phyloP scores from a whole-genome alignment of 2,888 invertebrate genomes.

The Orthonychiurus folsomi region DNA sequence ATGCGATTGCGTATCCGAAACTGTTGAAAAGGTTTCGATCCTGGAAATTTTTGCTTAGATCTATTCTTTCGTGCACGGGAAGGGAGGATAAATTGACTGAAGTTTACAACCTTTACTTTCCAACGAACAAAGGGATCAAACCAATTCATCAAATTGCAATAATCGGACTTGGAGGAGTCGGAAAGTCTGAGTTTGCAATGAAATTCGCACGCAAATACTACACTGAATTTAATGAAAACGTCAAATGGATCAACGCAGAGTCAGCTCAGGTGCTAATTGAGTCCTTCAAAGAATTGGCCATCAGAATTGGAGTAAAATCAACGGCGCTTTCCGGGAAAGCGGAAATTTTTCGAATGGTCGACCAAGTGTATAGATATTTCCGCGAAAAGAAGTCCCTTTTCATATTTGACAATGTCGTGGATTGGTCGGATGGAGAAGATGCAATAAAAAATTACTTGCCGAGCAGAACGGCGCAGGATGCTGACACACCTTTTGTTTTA shows the following conservation, averaged over 20 bases:
- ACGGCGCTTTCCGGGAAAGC: not conserved
- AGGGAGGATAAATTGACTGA: no score
- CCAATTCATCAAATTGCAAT: no score
- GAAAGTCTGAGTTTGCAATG: not conserved
- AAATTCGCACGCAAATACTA: not conserved
- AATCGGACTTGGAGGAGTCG: not conserved
- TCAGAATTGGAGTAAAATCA: not conserved
- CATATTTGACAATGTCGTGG: constrained; percentile 4
- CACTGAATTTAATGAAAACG: not conserved
- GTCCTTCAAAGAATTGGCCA: not conserved
- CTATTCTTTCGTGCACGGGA: no score
- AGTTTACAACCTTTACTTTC: no score
- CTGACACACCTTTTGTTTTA: not conserved
- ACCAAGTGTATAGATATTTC: not conserved
- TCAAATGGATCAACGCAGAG: not conserved
- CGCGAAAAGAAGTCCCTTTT: not conserved
- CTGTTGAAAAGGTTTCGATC: no score
- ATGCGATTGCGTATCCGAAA: no score
- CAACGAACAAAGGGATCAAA: no score
- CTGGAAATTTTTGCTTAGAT: no score
- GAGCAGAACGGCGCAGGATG: not conserved
- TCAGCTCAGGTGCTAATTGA: not conserved
- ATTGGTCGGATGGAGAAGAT: not conserved
- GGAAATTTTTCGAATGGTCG: not conserved
- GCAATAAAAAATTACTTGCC: not conserved